Conservation (phyloP, 2,797 vertebrate species). For the Heterohyrax brucei region DNA sequence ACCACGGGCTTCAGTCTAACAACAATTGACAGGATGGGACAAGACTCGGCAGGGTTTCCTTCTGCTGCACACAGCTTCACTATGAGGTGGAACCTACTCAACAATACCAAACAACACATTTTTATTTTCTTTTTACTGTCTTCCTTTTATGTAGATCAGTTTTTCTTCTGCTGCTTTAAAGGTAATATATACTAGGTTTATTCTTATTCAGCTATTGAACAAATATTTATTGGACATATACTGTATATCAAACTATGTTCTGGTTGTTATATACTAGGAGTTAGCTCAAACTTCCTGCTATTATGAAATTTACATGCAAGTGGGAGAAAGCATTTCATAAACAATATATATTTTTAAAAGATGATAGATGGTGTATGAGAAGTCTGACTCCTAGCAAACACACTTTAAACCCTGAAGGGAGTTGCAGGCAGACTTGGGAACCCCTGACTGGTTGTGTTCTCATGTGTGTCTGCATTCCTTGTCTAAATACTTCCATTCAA, state of each 20-base stretch:
- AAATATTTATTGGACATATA: not conserved
- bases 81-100: no score
- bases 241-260: not conserved
- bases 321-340: not conserved
- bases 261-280: not conserved
- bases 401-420: not conserved
- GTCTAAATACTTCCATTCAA: not conserved
- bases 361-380: not conserved
- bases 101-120: no score
- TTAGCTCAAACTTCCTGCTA: not conserved
- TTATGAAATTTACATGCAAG: not conserved
- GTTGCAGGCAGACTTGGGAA: not conserved
- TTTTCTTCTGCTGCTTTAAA: not conserved
- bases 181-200: not conserved
- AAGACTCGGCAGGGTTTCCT: no score
- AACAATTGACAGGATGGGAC: no score
- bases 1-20: no score
- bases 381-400: rapidly evolving
- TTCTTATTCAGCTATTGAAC: not conserved
- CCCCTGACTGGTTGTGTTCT: no score
- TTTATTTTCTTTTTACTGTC: not conserved
- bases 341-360: not conserved
- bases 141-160: not conserved
- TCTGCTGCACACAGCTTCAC: no score
- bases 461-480: not conserved